phyloP scores from a whole-genome alignment of 2,797 vertebrate genomes.

The Falco concolor region DNA sequence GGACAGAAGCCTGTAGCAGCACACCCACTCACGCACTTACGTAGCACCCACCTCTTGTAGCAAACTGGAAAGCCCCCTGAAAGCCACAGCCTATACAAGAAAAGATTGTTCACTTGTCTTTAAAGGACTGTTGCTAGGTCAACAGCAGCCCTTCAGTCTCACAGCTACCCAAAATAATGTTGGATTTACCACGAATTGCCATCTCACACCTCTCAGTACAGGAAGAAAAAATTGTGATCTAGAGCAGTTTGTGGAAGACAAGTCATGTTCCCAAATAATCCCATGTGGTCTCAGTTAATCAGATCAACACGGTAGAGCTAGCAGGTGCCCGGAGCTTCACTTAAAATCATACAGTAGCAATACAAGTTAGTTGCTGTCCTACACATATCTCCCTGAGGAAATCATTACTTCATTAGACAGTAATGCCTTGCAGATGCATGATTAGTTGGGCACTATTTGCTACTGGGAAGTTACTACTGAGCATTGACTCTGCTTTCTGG shows the following conservation, averaged over 20 bases:
- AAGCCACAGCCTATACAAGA: not conserved
- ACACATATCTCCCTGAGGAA: not conserved
- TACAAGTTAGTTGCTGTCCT: not conserved
- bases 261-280: not conserved
- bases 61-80: not conserved
- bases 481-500: not conserved
- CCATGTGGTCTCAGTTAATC: not conserved
- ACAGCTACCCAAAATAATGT: not conserved
- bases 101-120: not conserved
- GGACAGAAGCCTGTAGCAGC: not conserved
- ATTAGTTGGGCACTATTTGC: not conserved
- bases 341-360: not conserved
- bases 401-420: not conserved
- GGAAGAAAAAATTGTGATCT: not conserved
- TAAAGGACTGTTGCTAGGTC: not conserved
- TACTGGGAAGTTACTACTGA: not conserved
- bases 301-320: not conserved
- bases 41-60: not conserved
- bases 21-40: not conserved
- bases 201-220: not conserved
- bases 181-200: not conserved
- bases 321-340: not conserved
- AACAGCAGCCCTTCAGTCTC: not conserved
- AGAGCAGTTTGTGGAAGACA: not conserved
- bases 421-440: not conserved